phyloP scores from a whole-genome alignment of 2,113 vertebrate species.

The Salvelinus namaycush region DNA sequence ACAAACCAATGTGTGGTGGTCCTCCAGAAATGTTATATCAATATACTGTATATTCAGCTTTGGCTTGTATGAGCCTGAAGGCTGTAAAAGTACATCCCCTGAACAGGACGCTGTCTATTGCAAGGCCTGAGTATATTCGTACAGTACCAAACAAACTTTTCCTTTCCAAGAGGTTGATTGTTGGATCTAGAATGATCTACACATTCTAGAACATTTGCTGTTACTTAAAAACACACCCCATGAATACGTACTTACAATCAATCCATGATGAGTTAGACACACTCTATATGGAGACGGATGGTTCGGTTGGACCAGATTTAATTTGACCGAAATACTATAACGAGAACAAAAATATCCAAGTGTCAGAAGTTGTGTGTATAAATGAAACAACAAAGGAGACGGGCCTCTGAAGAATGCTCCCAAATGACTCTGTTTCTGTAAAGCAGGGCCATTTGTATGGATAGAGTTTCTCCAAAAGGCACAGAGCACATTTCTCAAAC shows the following conservation, averaged over 20 bases:
- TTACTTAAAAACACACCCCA: background rate
- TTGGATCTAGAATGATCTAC: background rate
- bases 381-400: slow-evolving; percentile 16
- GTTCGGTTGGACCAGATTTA: background rate
- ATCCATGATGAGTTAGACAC: background rate
- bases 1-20: too few species aligned
- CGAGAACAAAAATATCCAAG: background rate
- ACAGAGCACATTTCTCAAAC: slow-evolving; percentile 22
- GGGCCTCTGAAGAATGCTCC: slow-evolving; percentile 6
- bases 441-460: slow-evolving; percentile 10
- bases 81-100: too few species aligned
- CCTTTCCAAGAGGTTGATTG: too few species aligned
- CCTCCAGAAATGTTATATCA: too few species aligned
- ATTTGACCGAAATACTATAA: background rate
- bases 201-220: background rate
- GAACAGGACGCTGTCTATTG: too few species aligned
- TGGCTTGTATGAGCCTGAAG: too few species aligned
- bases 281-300: background rate
- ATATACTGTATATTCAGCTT: too few species aligned
- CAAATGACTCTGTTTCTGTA: slow-evolving; percentile 22
- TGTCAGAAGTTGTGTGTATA: slow-evolving; percentile 12
- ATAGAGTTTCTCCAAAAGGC: slow-evolving; percentile 20
- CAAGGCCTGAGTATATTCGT: too few species aligned
- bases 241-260: background rate
- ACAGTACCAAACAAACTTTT: too few species aligned